A percentile compares a stretch with the other conserved stretches of the same genome.
phyloP scores from a whole-genome alignment of 2,113 vertebrate genomes.

The Stomatorhinus ivindoensis region DNA sequence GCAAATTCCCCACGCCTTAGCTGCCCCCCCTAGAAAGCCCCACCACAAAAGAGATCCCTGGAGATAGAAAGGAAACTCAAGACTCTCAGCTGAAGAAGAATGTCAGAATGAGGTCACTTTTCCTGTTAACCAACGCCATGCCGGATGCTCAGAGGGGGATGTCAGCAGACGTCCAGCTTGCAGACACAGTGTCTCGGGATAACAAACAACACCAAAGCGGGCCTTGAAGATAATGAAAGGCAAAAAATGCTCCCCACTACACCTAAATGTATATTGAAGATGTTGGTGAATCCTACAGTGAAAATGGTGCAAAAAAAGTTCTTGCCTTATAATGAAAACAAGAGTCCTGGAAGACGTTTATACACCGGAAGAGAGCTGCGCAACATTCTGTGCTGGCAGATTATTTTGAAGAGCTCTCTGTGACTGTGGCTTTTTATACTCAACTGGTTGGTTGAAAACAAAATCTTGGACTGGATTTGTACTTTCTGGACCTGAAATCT shows the following conservation, averaged over 20 bases:
- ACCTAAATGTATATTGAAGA: neutral
- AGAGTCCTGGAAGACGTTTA: neutral
- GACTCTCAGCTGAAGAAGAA: neutral
- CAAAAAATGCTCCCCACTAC: neutral
- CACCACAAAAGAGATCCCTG: neutral
- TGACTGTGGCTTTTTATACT: too few relatives aligned
- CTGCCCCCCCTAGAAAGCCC: neutral
- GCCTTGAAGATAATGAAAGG: neutral
- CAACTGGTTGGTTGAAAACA: too few relatives aligned
- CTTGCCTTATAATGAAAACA: neutral
- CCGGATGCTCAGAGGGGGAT: neutral
- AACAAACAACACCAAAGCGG: neutral
- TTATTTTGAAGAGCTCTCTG: neutral
- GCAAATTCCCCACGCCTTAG: conserved; percentile 2
- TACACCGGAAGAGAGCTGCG: neutral
- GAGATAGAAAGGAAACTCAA: conserved; percentile 8
- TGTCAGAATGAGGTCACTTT: conserved; percentile 25
- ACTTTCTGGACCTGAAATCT: too few relatives aligned
- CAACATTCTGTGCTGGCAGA: neutral
- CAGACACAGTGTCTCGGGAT: neutral
- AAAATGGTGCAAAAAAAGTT: neutral
- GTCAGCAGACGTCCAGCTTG: neutral
- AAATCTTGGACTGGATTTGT: too few relatives aligned
- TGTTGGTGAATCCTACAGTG: neutral
- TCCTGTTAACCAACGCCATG: conserved; percentile 32